Percentiles rank a stretch among this genome's conserved stretches.
phyloP scores from a whole-genome alignment of 2,888 invertebrate genomes.

The Oscheius sp. region DNA sequence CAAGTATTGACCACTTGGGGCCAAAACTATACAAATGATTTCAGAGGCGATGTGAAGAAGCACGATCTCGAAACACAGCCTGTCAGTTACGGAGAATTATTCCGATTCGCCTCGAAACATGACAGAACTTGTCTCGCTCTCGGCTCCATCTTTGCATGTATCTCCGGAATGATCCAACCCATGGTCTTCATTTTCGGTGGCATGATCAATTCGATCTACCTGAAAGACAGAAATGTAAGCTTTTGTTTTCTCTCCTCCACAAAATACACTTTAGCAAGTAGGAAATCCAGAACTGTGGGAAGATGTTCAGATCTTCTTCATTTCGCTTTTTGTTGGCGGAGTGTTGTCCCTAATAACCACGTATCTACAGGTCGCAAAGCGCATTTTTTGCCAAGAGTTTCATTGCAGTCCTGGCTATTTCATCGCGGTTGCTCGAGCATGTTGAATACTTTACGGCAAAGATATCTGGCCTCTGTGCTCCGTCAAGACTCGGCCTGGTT shows the following conservation, averaged over 20 bases:
- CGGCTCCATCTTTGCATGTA: constrained; percentile 46
- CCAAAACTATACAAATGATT: background rate
- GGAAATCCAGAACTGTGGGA: constrained; percentile 28
- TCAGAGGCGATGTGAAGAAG: constrained; percentile 24
- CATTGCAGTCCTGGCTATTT: constrained; percentile 5
- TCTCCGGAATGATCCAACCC: constrained; percentile 51
- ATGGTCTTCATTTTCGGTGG: constrained; percentile 52
- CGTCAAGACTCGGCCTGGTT: constrained; percentile 49
- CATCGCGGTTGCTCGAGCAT: constrained; percentile 1
- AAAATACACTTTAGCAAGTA: constrained; percentile 1
- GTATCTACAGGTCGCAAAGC: constrained; percentile 22
- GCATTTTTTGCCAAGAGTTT: background rate
- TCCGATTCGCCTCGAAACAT: constrained; percentile 17
- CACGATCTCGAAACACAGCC: constrained; percentile 16
- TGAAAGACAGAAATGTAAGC: constrained; percentile 33
- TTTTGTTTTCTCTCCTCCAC: background rate
- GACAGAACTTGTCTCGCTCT: constrained; percentile 31
- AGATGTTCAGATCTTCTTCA: constrained; percentile 4
- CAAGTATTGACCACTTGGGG: background rate
- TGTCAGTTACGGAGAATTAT: constrained; percentile 19
- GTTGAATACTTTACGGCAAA: constrained; percentile 31
- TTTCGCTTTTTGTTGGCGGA: constrained; percentile 1
- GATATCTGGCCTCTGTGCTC: constrained; percentile 46
- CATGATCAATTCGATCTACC: constrained; percentile 48
- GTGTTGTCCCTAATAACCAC: constrained; percentile 4